Evolutionary conservation across 2,797 vertebrate genomes (phyloP).

Genomic region (Hemibagrus guttatus): DNA sequence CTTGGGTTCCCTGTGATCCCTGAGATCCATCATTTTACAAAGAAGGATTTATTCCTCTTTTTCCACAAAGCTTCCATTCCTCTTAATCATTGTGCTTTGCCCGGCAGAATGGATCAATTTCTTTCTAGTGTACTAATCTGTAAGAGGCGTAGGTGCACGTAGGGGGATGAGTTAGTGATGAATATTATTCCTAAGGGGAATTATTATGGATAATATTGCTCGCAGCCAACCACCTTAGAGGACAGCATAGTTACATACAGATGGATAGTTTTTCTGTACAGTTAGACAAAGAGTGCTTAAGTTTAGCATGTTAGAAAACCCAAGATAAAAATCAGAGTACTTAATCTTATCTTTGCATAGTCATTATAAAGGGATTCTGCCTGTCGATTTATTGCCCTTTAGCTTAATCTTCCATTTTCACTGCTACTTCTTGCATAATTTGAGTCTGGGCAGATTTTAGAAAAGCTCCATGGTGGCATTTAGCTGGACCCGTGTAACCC

Average conservation of each 20-base stretch:
- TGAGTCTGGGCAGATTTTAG: constrained; percentile 3
- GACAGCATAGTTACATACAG: neutral
- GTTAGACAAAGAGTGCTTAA: neutral
- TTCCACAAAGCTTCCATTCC: constrained; percentile 44
- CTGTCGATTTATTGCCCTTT: constrained; percentile 20
- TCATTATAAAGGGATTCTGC: constrained; percentile 32
- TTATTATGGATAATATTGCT: constrained; percentile 33
- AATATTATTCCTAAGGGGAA: constrained; percentile 32
- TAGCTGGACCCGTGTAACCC: constrained; percentile 19
- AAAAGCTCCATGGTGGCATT: constrained; percentile 29
- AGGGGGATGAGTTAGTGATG: neutral
- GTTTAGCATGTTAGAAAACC: neutral
- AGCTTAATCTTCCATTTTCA: neutral
- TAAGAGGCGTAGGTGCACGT: constrained; percentile 14
- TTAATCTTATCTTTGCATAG: constrained; percentile 15
- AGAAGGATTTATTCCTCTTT: constrained; percentile 59
- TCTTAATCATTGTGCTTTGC: constrained; percentile 48
- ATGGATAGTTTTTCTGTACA: neutral
- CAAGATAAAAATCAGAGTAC: constrained; percentile 37
- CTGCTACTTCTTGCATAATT: constrained; percentile 23
- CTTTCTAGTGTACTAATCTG: constrained; percentile 51
- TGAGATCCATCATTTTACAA: constrained; percentile 59
- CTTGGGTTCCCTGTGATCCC: constrained; percentile 52
- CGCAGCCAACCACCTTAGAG: neutral
- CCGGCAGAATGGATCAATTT: constrained; percentile 50